Percentiles rank a stretch among this genome's conserved stretches.
Conservation (phyloP, 2,113 vertebrate species). For the Neotoma lepida region DNA sequence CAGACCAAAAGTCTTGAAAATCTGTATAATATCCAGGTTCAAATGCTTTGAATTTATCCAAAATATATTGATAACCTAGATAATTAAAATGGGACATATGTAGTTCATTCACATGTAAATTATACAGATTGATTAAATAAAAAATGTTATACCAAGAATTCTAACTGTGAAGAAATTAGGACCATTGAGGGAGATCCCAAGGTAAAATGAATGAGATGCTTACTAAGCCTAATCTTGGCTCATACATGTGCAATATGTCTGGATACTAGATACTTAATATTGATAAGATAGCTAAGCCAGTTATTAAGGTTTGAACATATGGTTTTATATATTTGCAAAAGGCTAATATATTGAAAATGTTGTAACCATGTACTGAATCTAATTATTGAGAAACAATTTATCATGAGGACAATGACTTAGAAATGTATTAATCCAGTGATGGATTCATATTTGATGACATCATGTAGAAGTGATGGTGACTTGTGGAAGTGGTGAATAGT, state of each 20-base stretch:
- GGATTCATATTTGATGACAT: background rate
- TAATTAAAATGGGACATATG: slow-evolving; percentile 52
- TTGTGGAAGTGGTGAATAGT: background rate
- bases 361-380: too few relatives aligned
- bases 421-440: background rate
- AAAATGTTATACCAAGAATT: slow-evolving; percentile 47
- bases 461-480: background rate
- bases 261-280: background rate
- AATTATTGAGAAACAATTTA: background rate
- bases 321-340: background rate
- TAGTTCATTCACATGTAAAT: slow-evolving; percentile 50
- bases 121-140: slow-evolving; percentile 51
- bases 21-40: background rate
- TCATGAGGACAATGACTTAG: background rate
- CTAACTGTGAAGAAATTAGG: slow-evolving; percentile 15
- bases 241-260: background rate
- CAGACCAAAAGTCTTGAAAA: slow-evolving; percentile 50
- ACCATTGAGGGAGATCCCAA: background rate
- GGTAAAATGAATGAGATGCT: background rate
- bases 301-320: background rate
- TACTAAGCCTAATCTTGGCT: background rate
- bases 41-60: slow-evolving; percentile 46
- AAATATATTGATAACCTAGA: slow-evolving; percentile 59
- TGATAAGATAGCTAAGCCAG: background rate
- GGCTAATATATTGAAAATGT: background rate